These are phyloP conservation scores for Scaptomyza hsui DNA, from an alignment of 1,140 invertebrate species.

Conservation along the genomic window DNA sequence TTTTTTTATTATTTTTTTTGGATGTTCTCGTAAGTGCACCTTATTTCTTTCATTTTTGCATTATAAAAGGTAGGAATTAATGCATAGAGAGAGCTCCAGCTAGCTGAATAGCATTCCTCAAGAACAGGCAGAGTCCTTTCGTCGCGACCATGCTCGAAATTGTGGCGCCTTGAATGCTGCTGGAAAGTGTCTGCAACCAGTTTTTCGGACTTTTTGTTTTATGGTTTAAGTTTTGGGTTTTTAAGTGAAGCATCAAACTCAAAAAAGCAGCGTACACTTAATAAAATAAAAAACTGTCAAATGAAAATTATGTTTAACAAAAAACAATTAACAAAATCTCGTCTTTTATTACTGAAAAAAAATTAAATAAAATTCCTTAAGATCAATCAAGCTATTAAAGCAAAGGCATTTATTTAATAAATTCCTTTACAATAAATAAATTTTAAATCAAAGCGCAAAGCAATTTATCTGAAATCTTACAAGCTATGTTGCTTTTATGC, in stretches of 20 bases:
- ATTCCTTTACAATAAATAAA: not conserved
- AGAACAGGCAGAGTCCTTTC: conserved; percentile 12
- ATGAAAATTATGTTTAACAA: too few relatives aligned
- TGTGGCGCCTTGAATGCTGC: conserved; percentile 41
- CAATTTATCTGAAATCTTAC: conserved; percentile 4
- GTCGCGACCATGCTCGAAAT: conserved; percentile 30
- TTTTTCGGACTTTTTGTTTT: conserved; percentile 65
- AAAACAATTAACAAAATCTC: too few relatives aligned
- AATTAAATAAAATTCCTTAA: too few relatives aligned
- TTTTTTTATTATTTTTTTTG: conserved; percentile 12
- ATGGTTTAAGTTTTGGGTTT: conserved; percentile 66
- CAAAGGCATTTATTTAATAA: not conserved
- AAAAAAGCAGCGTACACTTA: conserved; percentile 5
- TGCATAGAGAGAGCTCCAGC: conserved; percentile 56
- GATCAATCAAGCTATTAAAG: too few relatives aligned
- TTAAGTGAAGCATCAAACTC: conserved; percentile 41
- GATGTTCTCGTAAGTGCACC: conserved; percentile 38
- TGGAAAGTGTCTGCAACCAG: conserved; percentile 31
- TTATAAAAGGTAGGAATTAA: conserved; percentile 82
- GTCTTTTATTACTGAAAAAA: too few relatives aligned
- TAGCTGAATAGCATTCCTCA: conserved; percentile 23
- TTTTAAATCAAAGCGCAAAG: not conserved
- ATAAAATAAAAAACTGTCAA: not conserved
- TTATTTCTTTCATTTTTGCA: conserved; percentile 66
- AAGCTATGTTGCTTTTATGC: not conserved